Conservation (phyloP, 2,797 vertebrate genomes). For the Erithacus rubecula region DNA sequence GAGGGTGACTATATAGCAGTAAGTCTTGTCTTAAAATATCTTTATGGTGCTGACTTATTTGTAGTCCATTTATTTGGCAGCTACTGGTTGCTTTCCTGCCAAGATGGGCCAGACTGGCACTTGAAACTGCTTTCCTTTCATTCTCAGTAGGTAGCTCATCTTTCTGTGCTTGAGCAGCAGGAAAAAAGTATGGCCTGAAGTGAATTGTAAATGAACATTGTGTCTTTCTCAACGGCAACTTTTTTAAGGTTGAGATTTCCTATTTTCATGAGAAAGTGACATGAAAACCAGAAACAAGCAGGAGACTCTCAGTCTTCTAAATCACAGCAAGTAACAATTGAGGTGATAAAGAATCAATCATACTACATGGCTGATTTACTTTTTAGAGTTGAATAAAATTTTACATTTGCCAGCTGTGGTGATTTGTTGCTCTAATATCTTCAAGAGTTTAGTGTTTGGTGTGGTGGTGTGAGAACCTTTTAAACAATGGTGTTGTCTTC, state of each 20-base stretch:
- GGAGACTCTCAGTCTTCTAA: background rate
- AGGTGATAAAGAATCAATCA: background rate
- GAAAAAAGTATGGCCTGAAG: background rate
- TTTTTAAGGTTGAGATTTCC: background rate
- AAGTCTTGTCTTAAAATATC: constrained; percentile 22
- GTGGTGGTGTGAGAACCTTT: background rate
- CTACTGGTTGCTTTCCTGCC: background rate
- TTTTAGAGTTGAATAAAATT: background rate
- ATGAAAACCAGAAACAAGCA: background rate
- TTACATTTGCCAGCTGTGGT: background rate
- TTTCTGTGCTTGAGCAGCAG: constrained; percentile 26
- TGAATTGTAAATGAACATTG: background rate
- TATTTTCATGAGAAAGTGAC: background rate
- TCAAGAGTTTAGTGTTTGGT: background rate
- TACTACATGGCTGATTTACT: background rate
- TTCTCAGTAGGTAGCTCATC: constrained; percentile 39
- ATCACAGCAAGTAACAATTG: background rate
- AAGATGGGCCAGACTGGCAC: background rate
- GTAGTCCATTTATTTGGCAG: constrained; percentile 31
- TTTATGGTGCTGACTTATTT: constrained; percentile 22
- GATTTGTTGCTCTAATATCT: background rate
- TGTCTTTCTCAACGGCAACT: background rate
- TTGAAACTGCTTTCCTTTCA: constrained; percentile 39
- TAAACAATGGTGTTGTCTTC: background rate
- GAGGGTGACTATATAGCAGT: background rate